phyloP scores from a whole-genome alignment of 2,797 vertebrate species.

The Sebastes hopkinsi region DNA sequence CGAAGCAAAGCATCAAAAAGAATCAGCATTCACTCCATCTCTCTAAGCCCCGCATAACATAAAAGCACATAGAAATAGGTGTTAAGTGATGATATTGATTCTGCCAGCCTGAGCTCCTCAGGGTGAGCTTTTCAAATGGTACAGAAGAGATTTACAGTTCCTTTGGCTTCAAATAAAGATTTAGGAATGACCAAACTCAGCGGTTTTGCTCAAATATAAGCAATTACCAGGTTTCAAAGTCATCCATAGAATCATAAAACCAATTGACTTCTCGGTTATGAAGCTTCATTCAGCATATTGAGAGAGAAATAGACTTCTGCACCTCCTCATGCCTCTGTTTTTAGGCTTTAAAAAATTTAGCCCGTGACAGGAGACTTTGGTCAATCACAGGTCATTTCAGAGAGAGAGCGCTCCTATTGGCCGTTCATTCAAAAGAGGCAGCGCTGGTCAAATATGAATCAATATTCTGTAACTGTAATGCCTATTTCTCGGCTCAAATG shows the following conservation, averaged over 20 bases:
- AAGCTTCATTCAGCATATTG: not conserved
- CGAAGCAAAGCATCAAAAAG: slow-evolving; percentile 2
- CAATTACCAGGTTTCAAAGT: not conserved
- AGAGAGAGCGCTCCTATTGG: too few species aligned
- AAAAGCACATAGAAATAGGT: slow-evolving; percentile 10
- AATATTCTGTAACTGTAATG: too few species aligned
- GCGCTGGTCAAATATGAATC: too few species aligned
- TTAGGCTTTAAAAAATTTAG: too few species aligned
- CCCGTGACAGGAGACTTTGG: too few species aligned
- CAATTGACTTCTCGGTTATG: not conserved
- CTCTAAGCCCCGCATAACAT: not conserved
- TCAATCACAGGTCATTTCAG: too few species aligned
- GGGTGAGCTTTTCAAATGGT: slow-evolving; percentile 8
- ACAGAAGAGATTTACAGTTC: slow-evolving; percentile 1
- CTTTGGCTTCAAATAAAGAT: not conserved
- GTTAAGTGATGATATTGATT: slow-evolving; percentile 24
- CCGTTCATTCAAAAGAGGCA: too few species aligned
- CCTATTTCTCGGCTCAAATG: too few species aligned
- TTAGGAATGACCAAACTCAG: not conserved
- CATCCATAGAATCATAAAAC: not conserved
- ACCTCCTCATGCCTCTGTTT: too few species aligned
- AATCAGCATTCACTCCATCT: not conserved
- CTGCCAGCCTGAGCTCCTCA: not conserved
- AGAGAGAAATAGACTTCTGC: too few species aligned
- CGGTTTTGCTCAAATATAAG: not conserved